Base-by-base conservation (phyloP, 2,888 invertebrate species). In the Spatulosminthurus flaviceps region DNA sequence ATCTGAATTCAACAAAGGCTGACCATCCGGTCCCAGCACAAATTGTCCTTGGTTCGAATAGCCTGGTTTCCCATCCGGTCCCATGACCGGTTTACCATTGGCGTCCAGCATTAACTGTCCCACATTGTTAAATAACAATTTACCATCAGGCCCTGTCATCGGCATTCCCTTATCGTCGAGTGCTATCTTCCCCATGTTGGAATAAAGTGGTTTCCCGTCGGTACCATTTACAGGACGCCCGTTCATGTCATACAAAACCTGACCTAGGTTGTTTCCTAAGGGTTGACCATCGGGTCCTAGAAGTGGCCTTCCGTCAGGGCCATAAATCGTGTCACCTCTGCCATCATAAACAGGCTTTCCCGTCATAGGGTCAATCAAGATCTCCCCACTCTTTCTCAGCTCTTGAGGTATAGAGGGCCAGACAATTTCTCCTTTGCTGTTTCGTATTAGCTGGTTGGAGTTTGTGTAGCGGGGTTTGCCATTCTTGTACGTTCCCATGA, bases 31-130 rank as follows among this genome's bases (percentile, higher is more conserved):
- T 22, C 74, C 80, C 2, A 67, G 26, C 21, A 29, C 24, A 24
- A 51, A 16, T 28, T 77, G 43, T 5, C 70, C 71, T 16, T 19
- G n/a, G 21, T 74, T 43, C 9, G 61, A n/a, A 24, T 66, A 69
- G 43, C 69, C 41, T 9, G 22, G 70, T 28, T 76, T 75, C 4
- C 75, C 79, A 66, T 79, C 71, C 0, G 79, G 71, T 4, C 76
- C 78, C 16, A 22, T 11, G 1, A 72, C 22, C 1, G 69, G 69
- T 29, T 34, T 29, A 9, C 76, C 76, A 66, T 61, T 61, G 13
- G 16, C 21, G 19, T 42, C 34, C 21, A 76, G 16, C 66, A 76
- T 61, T 11, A 74, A 13, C 26, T 74, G 60, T 74, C 74, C 74
- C 1, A 51, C 13, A 26, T 74, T 74, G 9, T 26, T 42, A 24